Base-by-base conservation (phyloP, 2,797 vertebrate genomes). In the Rhincodon typus region DNA sequence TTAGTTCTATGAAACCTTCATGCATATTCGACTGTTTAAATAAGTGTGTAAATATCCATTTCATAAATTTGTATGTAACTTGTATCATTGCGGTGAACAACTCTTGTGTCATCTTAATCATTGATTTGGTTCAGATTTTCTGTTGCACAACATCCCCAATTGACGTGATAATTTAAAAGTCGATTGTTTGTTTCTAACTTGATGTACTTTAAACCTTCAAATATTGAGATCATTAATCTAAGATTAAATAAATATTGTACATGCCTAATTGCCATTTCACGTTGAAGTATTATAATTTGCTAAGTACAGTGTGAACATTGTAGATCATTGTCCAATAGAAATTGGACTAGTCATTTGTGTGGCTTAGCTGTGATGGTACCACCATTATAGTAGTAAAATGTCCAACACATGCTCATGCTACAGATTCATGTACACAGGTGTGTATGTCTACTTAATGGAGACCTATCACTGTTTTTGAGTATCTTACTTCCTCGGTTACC, bases 211-310 rank as follows among this genome's bases (percentile, higher is more conserved):
- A 62, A 93, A 93, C n/a, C n/a, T 93, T 23, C 90, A 93, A 62
- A 93, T 23, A 90, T 90, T 90, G 13, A 15, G 87, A 90, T 62
- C 34, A 93, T 67, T 93, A 67, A 66, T 93, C 90, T 93, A n/a
- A 66, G 86, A 90, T n/a, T 79, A n/a, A 79, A 34, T n/a, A 77
- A 77, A 79, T 79, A 42, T 19, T 42, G 38, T 82, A 23, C n/a
- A 82, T 82, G 23, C 42, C 17, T 38, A 82, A 17, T 82, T 38
- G 77, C 34, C 30, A n/a, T 15, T 79, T 79, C 77, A 79, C 34
- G 25, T 34, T 79, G n/a, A 38, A 79, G 42, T 42, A 42, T 66
- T 66, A 93, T 93, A 67, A 67, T 93, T 93, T 23, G 3, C 62
- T 38, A 93, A 67, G n/a, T 67, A 38, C 38, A 38, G 34, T 67